These are phyloP conservation scores for Chrysocyon brachyurus DNA, from an alignment of 2,797 vertebrate species.

Conservation along the genomic window DNA sequence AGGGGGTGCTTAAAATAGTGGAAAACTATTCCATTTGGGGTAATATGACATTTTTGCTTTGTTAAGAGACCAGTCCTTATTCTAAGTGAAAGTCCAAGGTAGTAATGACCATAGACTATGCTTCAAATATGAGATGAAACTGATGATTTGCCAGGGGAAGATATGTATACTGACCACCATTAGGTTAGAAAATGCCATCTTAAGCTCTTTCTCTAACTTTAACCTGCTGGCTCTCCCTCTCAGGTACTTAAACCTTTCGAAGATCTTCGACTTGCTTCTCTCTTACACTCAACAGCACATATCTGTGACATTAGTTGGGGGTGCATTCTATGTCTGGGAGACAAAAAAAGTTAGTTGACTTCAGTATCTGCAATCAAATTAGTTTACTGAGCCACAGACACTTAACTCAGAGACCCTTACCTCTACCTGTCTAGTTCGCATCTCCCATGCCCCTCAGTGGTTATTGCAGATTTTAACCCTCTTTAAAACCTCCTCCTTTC, in stretches of 20 bases:
- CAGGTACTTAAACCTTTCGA: neutral
- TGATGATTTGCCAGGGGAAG: neutral
- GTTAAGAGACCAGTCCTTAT: constrained; percentile 7
- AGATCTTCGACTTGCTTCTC: neutral
- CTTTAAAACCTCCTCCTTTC: neutral
- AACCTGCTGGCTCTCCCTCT: neutral
- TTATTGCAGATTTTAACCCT: neutral
- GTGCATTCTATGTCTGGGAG: neutral
- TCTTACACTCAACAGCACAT: neutral
- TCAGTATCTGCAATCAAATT: neutral
- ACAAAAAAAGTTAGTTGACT: constrained; percentile 26
- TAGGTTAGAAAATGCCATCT: neutral
- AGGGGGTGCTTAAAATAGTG: neutral
- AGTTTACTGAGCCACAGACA: neutral
- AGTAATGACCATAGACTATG: neutral
- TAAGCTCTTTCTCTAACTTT: neutral
- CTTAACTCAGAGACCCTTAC: neutral
- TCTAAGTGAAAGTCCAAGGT: neutral
- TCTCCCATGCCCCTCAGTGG: neutral
- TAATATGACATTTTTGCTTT: neutral
- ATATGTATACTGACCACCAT: neutral
- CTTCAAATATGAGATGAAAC: neutral
- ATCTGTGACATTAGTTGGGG: neutral
- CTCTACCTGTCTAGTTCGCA: neutral
- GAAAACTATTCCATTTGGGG: neutral